Evolutionary conservation across 23 tunicate genomes (phyloP), one percentile per base, ranked within the genome.

Genomic region (Styela clava): DNA sequence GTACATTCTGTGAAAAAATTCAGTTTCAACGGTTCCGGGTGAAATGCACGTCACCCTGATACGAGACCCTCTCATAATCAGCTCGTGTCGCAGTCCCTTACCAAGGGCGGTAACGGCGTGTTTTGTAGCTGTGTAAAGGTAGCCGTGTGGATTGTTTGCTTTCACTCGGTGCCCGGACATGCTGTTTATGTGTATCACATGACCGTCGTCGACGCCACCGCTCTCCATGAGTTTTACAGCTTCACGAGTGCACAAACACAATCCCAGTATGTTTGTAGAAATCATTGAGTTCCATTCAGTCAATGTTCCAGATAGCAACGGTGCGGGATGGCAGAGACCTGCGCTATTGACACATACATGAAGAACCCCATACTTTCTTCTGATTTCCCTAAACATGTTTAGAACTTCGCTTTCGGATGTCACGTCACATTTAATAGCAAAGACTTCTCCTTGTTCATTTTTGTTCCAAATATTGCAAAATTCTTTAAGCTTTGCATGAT

Each of bases 131-230:
- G 77, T 21, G 2, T 88, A 88, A 34, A 85, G 44, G 23, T 74
- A 52, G 20, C 52, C 79, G 22, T 31, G 52, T 26, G 84, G 83
- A 25, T 29, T 16, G 27, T 5, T 27, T 2, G 61, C 81, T 2
- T 44, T 79, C 27, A 88, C 73, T 2, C 84, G 31, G 51, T 88
- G 94, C 22, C 98, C 98, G 33, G 94, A 79, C 80, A 84, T 68
- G 62, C 93, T 87, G 86, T 93, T 93, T 67, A 93, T 88, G 74
- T 88, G 88, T 74, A 93, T 67, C 2, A 91, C 71, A 64, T 87
- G 81, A 1, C 97, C 97, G 33, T 84, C 95, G 69, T 84, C 88
- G n/a, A 89, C 81, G 29, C 83, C 85, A 20, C 44, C 27, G 5
- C 70, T 44, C 28, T 72, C 44, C 95, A 89, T 89, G 44, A 89